Evolutionary conservation across 2,888 invertebrate genomes (phyloP).

Genomic region (Amphipoea lucens): DNA sequence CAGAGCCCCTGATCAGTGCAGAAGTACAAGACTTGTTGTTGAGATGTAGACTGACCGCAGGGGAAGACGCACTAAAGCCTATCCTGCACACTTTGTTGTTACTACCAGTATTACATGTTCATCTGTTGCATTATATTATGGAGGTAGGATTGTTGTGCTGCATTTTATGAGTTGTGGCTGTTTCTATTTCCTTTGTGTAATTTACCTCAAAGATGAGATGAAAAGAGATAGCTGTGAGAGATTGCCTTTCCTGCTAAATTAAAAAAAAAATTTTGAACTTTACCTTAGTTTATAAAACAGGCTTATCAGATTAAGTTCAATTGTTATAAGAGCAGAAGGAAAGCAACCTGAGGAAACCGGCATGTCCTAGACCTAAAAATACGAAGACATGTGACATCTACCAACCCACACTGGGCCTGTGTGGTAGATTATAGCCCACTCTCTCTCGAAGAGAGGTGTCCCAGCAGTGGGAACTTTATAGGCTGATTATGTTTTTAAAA

Average conservation of each 20-base stretch:
- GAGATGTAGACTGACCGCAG: conserved; percentile 91
- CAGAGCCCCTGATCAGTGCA: conserved; percentile 94
- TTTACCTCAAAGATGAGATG: neutral
- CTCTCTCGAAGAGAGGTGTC: too few species aligned
- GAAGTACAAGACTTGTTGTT: conserved; percentile 95
- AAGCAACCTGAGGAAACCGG: too few species aligned
- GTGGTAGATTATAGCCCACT: too few species aligned
- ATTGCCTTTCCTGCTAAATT: too few species aligned
- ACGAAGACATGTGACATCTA: too few species aligned
- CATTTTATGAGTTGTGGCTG: neutral
- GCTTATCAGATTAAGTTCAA: too few species aligned
- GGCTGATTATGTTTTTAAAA: neutral
- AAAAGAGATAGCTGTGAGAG: neutral
- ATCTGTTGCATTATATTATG: conserved; percentile 95
- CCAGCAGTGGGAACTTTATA: too few species aligned
- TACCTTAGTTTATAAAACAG: too few species aligned
- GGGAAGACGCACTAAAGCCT: conserved; percentile 91
- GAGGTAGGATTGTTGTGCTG: conserved; percentile 86
- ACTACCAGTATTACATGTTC: conserved; percentile 94
- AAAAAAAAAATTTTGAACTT: too few species aligned
- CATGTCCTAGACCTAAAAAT: too few species aligned
- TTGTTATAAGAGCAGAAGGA: too few species aligned
- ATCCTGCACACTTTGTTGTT: conserved; percentile 93
- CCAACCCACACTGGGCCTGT: too few species aligned
- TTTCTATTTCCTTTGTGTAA: neutral